Base-by-base conservation (phyloP, 1,140 invertebrate genomes). In the Pygmarrhopalites habei region DNA sequence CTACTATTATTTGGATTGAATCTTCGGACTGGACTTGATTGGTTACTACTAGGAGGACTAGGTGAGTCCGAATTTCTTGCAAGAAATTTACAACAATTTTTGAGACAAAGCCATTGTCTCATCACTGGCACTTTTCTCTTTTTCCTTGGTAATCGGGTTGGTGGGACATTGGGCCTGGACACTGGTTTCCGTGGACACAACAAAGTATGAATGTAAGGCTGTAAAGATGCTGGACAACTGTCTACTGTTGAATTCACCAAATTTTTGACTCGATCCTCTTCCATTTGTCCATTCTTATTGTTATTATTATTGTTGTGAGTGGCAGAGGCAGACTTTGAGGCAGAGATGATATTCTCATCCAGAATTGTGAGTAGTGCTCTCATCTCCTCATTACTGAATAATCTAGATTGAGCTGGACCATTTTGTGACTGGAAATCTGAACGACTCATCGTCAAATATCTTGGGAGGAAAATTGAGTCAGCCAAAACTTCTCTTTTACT, bases 401-500 rank as follows among this genome's bases (percentile, higher is more conserved):
- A 58, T 1, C 74, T 74, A 23, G 76, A 77, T 26, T 65, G 66
- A 56, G 74, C 73, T 10, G 79, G 77, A 2, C 78, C 82, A 0
- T 74, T 69, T 4, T n/a, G 10, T 26, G 41, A 32, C 79, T 72
- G 65, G 86, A 83, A 65, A 85, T 81, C 62, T 21, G 80, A 78
- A 10, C 80, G 78, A 12, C 75, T 79, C 78, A 87, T 84, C 2
- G 82, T 69, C 47, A 85, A 73, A 67, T 85, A 88, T 1, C 85
- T 77, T 12, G 85, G 82, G 46, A 80, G 81, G 68, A 82, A 87
- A 1, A 86, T 72, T 23, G 82, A 79, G 15, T 85, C 83, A 0
- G 75, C 73, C 0, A 88, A 74, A 2, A 84, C 79, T n/a, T 76
- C 72, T 7, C 86, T 77, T 51, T 82, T 82, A 68, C 85, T 86